phyloP scores from a whole-genome alignment of 2,888 invertebrate genomes.

The Lithophane leautieri region DNA sequence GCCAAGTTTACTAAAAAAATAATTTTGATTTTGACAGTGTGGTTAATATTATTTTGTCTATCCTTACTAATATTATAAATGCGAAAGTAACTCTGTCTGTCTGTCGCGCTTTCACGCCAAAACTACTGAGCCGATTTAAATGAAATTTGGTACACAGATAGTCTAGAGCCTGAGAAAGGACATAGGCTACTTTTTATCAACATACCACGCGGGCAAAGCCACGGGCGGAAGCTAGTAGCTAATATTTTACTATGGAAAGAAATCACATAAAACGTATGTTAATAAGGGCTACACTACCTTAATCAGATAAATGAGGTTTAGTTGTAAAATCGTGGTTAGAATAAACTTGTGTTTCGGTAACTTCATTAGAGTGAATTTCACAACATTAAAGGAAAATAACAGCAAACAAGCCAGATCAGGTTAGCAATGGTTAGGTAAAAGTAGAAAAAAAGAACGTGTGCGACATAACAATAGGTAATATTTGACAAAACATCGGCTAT shows the following conservation, averaged over 20 bases:
- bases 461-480: slow-evolving; percentile 53
- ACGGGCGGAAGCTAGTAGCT: too few relatives aligned
- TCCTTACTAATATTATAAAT: too few relatives aligned
- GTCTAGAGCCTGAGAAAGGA: too few relatives aligned
- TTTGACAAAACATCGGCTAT: slow-evolving; percentile 65
- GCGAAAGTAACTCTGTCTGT: too few relatives aligned
- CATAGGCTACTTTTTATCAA: too few relatives aligned
- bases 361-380: slow-evolving; percentile 33
- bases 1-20: slow-evolving; percentile 23
- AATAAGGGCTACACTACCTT: not conserved
- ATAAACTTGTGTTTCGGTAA: slow-evolving; percentile 31
- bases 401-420: slow-evolving; percentile 39
- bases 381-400: slow-evolving; percentile 46
- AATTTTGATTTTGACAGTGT: too few relatives aligned
- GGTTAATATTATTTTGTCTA: not conserved
- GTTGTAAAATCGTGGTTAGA: slow-evolving; percentile 22
- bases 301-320: slow-evolving; percentile 24
- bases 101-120: too few relatives aligned
- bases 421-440: slow-evolving; percentile 53
- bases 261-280: not conserved
- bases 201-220: too few relatives aligned
- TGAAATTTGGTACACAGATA: too few relatives aligned
- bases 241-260: not conserved
- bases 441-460: slow-evolving; percentile 55
- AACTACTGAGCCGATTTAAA: too few relatives aligned